A percentile compares a stretch with the other conserved stretches of the same genome.
Evolutionary conservation across 2,888 invertebrate genomes (phyloP).

Genomic region (Andricus quercusramuli): DNA sequence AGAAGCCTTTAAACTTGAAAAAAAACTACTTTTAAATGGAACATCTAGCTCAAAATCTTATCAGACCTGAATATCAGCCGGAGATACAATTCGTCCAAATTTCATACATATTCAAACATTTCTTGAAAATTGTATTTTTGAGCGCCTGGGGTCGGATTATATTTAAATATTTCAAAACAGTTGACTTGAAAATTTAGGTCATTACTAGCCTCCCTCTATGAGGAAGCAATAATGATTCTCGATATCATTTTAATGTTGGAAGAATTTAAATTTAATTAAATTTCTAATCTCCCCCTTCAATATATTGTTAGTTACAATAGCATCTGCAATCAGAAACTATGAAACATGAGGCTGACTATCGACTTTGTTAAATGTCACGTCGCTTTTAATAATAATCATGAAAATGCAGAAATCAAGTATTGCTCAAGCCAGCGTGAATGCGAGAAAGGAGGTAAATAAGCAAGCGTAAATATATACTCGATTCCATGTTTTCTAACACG

Average conservation of each 20-base stretch:
- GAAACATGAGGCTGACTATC: slow-evolving; percentile 24
- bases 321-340: slow-evolving; percentile 9
- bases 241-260: background rate
- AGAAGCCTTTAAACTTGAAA: too few relatives aligned
- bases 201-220: too few relatives aligned
- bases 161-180: too few relatives aligned
- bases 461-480: slow-evolving; percentile 22
- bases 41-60: too few relatives aligned
- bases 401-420: slow-evolving; percentile 36
- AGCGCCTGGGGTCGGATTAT: too few relatives aligned
- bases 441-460: slow-evolving; percentile 35
- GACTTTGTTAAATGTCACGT: slow-evolving; percentile 38
- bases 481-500: slow-evolving; percentile 39
- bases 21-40: too few relatives aligned
- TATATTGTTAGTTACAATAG: background rate
- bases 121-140: too few relatives aligned
- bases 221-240: background rate
- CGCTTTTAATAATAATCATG: slow-evolving; percentile 36
- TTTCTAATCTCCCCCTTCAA: background rate
- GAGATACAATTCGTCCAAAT: too few relatives aligned
- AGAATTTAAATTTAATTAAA: background rate
- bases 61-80: too few relatives aligned
- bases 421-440: slow-evolving; percentile 26
- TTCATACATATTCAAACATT: too few relatives aligned
- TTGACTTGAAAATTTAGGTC: too few relatives aligned